These are phyloP conservation scores for Rhynchotus rufescens DNA, from an alignment of 2,797 vertebrate genomes.

Conservation along the genomic window DNA sequence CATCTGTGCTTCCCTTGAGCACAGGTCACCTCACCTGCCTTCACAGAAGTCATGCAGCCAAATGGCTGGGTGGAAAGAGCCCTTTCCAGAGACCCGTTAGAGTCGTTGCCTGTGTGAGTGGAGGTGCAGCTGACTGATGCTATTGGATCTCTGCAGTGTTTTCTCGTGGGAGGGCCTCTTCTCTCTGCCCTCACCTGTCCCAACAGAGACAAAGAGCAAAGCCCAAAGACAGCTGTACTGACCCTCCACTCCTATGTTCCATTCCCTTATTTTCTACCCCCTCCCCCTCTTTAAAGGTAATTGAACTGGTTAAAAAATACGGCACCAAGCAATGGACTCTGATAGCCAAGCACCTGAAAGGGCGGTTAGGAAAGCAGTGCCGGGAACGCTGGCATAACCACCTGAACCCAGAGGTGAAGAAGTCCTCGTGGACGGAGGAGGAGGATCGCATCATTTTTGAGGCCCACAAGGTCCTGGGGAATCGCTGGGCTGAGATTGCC, in stretches of 20 bases:
- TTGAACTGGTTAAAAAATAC: conserved; percentile 93
- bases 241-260: not conserved
- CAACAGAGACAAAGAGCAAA: not conserved
- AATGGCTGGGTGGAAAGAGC: not conserved
- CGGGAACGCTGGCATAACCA: conserved; percentile 99
- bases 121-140: not conserved
- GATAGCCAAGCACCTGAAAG: conserved; percentile 96
- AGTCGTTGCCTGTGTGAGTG: not conserved
- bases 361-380: conserved; percentile 96
- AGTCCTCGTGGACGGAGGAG: conserved; percentile 96
- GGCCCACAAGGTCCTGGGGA: conserved; percentile 93
- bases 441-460: conserved; percentile 97
- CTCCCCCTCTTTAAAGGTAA: conserved; percentile 84
- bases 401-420: conserved; percentile 97
- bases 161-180: not conserved
- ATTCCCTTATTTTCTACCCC: not conserved
- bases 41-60: not conserved
- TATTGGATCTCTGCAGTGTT: not conserved
- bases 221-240: not conserved
- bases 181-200: not conserved
- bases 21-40: accelerated
- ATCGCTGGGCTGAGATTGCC: conserved; percentile 98
- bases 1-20: not conserved
- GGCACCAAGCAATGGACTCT: conserved; percentile 97
- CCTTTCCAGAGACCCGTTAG: not conserved